Evolutionary conservation across 2,888 invertebrate species (phyloP), one percentile per base, ranked within the genome.

Genomic region (Acleris cristana): DNA sequence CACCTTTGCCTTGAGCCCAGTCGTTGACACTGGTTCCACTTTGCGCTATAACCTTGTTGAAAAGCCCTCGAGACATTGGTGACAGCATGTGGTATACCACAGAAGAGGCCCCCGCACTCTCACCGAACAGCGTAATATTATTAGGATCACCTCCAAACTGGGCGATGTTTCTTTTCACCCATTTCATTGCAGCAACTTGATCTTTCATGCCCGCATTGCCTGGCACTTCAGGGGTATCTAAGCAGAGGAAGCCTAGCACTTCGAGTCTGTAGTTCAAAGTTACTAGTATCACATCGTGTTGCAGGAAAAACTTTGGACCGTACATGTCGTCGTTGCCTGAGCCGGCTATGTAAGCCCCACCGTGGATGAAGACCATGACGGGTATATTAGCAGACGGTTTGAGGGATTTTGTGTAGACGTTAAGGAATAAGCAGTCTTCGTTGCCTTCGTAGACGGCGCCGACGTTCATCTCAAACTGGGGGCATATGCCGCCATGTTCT

Each of bases 361-460:
- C 82, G 59, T 85, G 81, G 19, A 85, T 74, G 69, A 72, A 84
- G 3, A 85, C 74, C 73, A 85, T 76, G 6, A 85, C 84, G 1
- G 82, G 81, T 26, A 76, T 65, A 23, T 71, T 71, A 7, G 70
- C 34, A 34, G 54, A 45, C 1, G 65, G 23, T 40, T 59, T 30
- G 10, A 73, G 30, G 16, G 70, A 69, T 55, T 64, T 72, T 5
- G 76, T 73, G 65, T 79, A 79, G 21, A 80, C 72, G 55, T 80
- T 80, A 8, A 80, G 69, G 62, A 74, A 80, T 19, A 80, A 63
- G 49, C 80, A 80, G 53, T 79, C 73, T 65, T 80, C 80, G 58
- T 69, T 69, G 7, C 79, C 80, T 12, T 74, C 70, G 44, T 73
- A 52, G 7, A 69, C 21, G 40, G 68, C 51, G 21, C 69, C 66